Conservation (phyloP, 2,113 vertebrate genomes). For the Pseudorhombus dupliciocellatus region DNA sequence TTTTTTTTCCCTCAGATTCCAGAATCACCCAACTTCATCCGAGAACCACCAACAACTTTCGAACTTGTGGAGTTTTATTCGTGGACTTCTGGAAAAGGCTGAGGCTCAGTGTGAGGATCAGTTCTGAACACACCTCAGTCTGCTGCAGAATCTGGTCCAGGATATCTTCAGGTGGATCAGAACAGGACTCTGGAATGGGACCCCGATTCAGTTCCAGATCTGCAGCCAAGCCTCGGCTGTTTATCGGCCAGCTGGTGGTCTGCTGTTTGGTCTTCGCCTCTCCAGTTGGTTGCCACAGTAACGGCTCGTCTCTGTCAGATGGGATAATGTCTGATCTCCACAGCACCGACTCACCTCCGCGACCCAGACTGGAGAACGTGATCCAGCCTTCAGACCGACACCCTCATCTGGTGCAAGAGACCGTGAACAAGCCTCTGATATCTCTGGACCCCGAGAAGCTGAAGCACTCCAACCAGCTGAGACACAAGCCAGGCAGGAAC, state of each 20-base stretch:
- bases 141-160: too few species aligned
- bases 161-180: neutral
- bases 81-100: neutral
- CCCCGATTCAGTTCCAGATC: neutral
- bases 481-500: constrained; percentile 13
- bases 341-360: neutral
- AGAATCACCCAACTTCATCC: neutral
- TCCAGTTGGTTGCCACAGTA: constrained; percentile 16
- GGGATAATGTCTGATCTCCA: neutral
- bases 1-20: neutral
- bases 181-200: neutral
- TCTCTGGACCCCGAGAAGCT: neutral
- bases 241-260: constrained; percentile 6
- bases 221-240: neutral
- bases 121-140: too few species aligned
- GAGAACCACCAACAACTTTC: neutral
- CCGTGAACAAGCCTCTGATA: neutral
- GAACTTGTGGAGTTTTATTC: neutral
- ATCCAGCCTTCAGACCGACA: neutral
- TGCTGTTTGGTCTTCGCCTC: neutral
- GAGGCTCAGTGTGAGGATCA: neutral
- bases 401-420: constrained; percentile 14
- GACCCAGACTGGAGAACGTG: neutral
- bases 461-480: neutral
- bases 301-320: constrained; percentile 12